Percentiles rank a stretch among this genome's conserved stretches.
Conservation (phyloP, 2,113 vertebrate species). For the Rhineura floridana region DNA sequence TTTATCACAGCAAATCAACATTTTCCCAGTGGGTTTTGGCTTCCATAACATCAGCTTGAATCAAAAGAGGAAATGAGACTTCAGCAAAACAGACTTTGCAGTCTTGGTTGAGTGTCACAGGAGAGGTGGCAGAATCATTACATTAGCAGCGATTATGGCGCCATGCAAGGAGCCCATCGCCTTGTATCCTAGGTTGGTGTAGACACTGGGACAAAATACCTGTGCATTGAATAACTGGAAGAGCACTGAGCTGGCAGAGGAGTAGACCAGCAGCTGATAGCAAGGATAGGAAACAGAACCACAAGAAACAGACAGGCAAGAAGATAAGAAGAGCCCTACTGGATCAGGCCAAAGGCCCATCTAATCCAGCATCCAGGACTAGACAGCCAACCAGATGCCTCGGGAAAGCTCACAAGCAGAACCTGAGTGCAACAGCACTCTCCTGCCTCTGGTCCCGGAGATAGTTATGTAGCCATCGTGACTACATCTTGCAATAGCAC, state of each 20-base stretch:
- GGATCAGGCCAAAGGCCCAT: background rate
- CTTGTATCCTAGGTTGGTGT: background rate
- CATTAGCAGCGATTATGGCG: background rate
- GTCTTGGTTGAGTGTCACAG: background rate
- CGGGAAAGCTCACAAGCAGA: no score
- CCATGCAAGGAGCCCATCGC: background rate
- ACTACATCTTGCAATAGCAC: no score
- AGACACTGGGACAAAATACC: background rate
- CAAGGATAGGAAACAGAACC: background rate
- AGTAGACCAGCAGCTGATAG: background rate
- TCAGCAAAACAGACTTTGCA: background rate
- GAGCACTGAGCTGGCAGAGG: background rate
- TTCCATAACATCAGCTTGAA: background rate
- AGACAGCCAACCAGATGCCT: no score
- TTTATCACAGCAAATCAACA: background rate
- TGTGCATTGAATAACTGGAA: background rate
- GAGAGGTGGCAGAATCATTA: background rate
- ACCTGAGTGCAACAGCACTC: no score
- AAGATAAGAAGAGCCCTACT: background rate
- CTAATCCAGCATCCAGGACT: background rate
- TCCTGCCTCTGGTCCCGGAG: no score
- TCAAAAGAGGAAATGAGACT: background rate
- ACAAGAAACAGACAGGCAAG: background rate
- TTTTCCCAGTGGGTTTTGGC: background rate
- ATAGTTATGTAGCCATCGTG: no score